Conservation (phyloP, 2,888 invertebrate genomes). For the Nycteola revayana region DNA sequence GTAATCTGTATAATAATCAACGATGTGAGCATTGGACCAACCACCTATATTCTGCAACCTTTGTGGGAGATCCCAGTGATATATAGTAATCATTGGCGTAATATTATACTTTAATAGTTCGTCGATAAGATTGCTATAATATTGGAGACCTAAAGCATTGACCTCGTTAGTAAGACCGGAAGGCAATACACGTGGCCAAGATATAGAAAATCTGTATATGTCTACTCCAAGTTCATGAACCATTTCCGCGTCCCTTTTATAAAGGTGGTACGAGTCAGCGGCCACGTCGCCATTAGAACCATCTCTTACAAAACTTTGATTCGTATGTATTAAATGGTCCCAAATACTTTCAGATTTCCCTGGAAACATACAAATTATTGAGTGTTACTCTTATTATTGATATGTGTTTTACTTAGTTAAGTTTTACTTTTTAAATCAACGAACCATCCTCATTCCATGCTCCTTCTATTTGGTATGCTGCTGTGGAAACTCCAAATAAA, state of each 20-base stretch:
- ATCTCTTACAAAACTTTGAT: constrained; percentile 77
- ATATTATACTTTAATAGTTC: constrained; percentile 85
- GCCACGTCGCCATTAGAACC: constrained; percentile 84
- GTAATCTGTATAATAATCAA: constrained; percentile 84
- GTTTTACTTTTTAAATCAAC: constrained; percentile 1
- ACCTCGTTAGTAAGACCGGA: constrained; percentile 84
- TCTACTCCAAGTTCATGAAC: constrained; percentile 83
- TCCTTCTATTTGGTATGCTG: constrained; percentile 84
- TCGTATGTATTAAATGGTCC: constrained; percentile 78
- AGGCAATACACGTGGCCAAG: constrained; percentile 90
- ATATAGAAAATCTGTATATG: constrained; percentile 87
- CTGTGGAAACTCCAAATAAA: constrained; percentile 83
- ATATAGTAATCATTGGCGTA: constrained; percentile 86
- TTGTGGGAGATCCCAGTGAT: constrained; percentile 88
- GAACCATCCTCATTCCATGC: constrained; percentile 78
- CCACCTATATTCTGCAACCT: constrained; percentile 85
- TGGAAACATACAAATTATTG: too few relatives aligned
- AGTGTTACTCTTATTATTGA: too few relatives aligned
- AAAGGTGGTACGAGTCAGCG: constrained; percentile 86
- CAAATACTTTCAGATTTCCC: constrained; percentile 85
- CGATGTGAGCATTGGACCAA: constrained; percentile 85
- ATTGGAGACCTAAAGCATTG: constrained; percentile 86
- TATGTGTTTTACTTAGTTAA: too few relatives aligned
- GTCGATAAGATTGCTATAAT: constrained; percentile 89
- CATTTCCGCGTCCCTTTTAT: constrained; percentile 84